Evolutionary conservation across 2,113 vertebrate genomes (phyloP).

Genomic region (Oryzias melastigma): DNA sequence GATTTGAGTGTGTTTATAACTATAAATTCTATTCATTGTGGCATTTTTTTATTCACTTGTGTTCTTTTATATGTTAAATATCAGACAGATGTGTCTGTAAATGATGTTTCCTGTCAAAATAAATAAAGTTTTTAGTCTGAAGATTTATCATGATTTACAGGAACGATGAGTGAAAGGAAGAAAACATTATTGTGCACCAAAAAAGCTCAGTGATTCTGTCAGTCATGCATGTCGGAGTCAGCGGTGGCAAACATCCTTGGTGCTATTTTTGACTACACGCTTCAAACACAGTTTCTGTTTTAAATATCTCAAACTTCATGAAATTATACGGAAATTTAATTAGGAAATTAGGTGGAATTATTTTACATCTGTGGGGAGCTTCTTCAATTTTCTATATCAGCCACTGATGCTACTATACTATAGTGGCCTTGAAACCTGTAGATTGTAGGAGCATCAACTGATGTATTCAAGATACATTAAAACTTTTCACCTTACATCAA

Average conservation of each 20-base stretch:
- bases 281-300: conserved; percentile 21
- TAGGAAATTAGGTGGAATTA: conserved; percentile 23
- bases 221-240: conserved; percentile 25
- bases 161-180: conserved; percentile 18
- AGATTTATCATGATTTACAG: neutral
- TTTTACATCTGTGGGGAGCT: neutral
- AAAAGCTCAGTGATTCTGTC: conserved; percentile 27
- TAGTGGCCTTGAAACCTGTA: too few relatives aligned
- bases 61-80: neutral
- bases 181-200: conserved; percentile 6
- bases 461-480: too few relatives aligned
- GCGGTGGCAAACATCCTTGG: conserved; percentile 43
- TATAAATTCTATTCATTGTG: too few relatives aligned
- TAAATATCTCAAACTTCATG: conserved; percentile 4
- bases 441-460: too few relatives aligned
- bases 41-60: too few relatives aligned
- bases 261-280: conserved; percentile 21
- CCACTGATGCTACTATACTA: neutral
- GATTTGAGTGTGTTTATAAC: neutral
- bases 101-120: conserved; percentile 10
- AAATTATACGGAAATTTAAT: conserved; percentile 6
- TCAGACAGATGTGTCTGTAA: neutral
- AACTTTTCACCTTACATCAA: too few relatives aligned
- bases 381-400: too few relatives aligned
- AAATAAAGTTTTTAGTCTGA: neutral